phyloP scores from a whole-genome alignment of 1,140 invertebrate species.

The Platyscapa corneri region DNA sequence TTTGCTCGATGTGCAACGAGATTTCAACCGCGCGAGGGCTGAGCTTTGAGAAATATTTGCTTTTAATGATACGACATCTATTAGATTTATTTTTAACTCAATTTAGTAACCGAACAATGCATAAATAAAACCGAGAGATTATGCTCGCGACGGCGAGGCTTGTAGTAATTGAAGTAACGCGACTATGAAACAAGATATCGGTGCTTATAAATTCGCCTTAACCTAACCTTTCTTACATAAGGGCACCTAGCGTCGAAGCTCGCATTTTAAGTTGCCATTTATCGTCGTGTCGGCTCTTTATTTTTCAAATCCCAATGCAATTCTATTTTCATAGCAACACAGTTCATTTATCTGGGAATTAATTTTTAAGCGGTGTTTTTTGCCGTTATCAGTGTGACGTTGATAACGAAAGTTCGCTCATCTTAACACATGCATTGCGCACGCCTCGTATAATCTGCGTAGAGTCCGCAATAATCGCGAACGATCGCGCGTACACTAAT shows the following conservation, averaged over 20 bases:
- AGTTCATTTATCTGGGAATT: constrained; percentile 39
- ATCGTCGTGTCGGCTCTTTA: not conserved
- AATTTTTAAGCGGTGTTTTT: constrained; percentile 19
- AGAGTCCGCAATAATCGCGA: constrained; percentile 10
- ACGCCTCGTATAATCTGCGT: constrained; percentile 17
- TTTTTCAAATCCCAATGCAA: not conserved
- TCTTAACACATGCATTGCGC: constrained; percentile 27
- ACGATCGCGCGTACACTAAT: constrained; percentile 16
- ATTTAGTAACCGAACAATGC: not conserved
- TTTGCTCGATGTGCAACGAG: not conserved
- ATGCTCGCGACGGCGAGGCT: no score
- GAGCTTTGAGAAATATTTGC: not conserved
- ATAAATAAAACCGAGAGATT: not conserved
- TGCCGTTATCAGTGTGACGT: constrained; percentile 2
- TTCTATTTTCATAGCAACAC: constrained; percentile 43
- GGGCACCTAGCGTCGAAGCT: not conserved
- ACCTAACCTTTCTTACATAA: not conserved
- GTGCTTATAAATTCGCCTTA: not conserved
- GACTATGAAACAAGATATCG: not conserved
- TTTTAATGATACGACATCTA: not conserved
- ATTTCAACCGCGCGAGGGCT: not conserved
- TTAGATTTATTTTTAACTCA: not conserved
- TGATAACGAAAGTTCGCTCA: constrained; percentile 39
- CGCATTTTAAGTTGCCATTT: not conserved
- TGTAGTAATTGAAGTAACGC: no score